phyloP scores from a whole-genome alignment of 2,797 vertebrate species.

The Chaenodraco wilsoni region DNA sequence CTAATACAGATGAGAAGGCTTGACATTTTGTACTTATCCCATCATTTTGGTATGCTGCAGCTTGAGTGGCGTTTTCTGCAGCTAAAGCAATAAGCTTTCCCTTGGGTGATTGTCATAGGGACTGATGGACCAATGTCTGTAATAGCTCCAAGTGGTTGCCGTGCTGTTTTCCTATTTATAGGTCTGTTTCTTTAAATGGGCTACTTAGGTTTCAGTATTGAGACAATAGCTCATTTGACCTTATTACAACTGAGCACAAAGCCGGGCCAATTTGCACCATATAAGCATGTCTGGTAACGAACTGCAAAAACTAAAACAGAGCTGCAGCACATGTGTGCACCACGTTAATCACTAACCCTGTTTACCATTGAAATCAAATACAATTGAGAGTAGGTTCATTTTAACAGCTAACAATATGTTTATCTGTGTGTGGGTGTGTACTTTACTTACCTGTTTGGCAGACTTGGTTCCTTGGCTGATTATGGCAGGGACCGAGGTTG shows the following conservation, averaged over 20 bases:
- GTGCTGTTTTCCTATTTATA: conserved; percentile 81
- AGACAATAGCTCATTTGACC: conserved; percentile 76
- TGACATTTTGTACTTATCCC: conserved; percentile 81
- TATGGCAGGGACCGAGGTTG: conserved; percentile 49
- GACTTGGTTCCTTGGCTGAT: conserved; percentile 69
- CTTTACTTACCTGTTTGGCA: conserved; percentile 80
- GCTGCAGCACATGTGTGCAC: conserved; percentile 16
- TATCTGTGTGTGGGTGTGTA: conserved; percentile 13
- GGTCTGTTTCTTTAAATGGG: conserved; percentile 73
- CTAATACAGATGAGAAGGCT: conserved; percentile 81
- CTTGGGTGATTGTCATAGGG: conserved; percentile 75
- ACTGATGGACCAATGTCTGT: conserved; percentile 78
- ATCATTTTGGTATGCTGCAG: conserved; percentile 77
- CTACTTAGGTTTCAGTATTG: conserved; percentile 71
- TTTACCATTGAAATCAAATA: conserved; percentile 22
- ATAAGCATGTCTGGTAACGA: conserved; percentile 13
- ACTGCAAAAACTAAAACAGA: conserved; percentile 35
- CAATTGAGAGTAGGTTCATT: conserved; percentile 20
- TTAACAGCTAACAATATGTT: conserved; percentile 1
- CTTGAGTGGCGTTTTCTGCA: conserved; percentile 72
- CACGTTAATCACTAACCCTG: background rate
- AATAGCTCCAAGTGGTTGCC: conserved; percentile 77
- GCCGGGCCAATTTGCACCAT: conserved; percentile 34
- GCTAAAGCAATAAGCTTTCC: conserved; percentile 77
- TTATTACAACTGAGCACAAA: conserved; percentile 62